Evolutionary conservation across 2,888 invertebrate species (phyloP), one percentile per base, ranked within the genome.

Genomic region (Sarcophaga caerulescens): DNA sequence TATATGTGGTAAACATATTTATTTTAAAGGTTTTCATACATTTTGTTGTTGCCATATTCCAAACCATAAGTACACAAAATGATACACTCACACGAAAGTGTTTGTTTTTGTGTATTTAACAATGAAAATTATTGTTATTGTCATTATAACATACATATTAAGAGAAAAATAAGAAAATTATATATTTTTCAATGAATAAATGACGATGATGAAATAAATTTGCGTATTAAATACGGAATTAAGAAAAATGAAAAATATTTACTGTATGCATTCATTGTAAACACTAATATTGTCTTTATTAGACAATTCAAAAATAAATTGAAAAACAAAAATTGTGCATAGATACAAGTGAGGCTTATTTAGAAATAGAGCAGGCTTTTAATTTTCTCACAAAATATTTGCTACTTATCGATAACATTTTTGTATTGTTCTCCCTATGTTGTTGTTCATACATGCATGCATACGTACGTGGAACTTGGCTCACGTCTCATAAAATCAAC

Each of bases 1-100:
- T 52, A 52, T n/a, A 23, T 25, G 25, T 19, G 44, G 47, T 78
- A 70, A 62, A 62, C 25, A 70, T 69, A 60, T 52, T 52, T 52
- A 2, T 52, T 52, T 52, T 17, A 52, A 52, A 52, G 52, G 14
- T 52, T 52, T 52, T 12, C 17, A 52, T 52, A 52, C 4, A 14
- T 14, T 11, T 52, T 60, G 60, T 19, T 60, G 60, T n/a, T 60
- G 14, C 10, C 10, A 47, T 69, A 19, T 47, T 21, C 47, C 21
- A 69, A 45, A 47, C 44, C 68, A 68, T 35, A 14, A 14, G 52
- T 35, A 71, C 12, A 8, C n/a, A 44, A 60, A 60, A 71, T 19
- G 1, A 25, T 14, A 52, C 52, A 52, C 52, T 52, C 17, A 52
- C 4, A 52, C 52, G 17, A 52, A 52, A 52, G 17, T 52, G 52